Evolutionary conservation across 1,140 invertebrate genomes (phyloP).

Genomic region (Pomacea maculata): DNA sequence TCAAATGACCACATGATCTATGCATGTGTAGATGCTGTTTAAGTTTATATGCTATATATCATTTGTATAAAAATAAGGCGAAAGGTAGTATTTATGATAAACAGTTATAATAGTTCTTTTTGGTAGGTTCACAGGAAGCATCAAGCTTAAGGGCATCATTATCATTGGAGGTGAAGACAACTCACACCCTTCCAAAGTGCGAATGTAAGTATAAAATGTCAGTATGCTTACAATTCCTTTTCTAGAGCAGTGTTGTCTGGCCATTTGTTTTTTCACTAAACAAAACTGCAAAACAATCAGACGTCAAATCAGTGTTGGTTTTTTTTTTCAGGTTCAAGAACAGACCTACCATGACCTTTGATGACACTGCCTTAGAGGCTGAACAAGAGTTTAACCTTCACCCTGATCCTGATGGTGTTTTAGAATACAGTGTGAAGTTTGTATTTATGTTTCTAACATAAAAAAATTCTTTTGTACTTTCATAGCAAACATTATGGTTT

Average conservation of each 20-base stretch:
- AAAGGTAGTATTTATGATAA: neutral
- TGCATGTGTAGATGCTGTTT: neutral
- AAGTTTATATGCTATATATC: neutral
- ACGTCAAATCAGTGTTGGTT: too few species aligned
- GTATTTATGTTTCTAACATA: neutral
- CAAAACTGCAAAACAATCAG: too few species aligned
- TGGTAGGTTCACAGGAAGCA: conserved; percentile 86
- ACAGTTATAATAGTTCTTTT: conserved; percentile 17
- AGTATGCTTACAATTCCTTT: too few species aligned
- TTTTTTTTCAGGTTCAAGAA: conserved; percentile 82
- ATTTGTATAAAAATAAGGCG: neutral
- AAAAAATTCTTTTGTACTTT: too few species aligned
- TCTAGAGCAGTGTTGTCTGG: too few species aligned
- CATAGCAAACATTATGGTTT: too few species aligned
- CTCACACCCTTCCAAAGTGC: conserved; percentile 83
- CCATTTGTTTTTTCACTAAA: too few species aligned
- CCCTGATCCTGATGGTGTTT: conserved; percentile 78
- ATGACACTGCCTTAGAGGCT: conserved; percentile 76
- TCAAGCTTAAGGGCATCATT: conserved; percentile 94
- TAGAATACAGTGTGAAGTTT: conserved; percentile 92
- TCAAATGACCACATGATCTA: neutral
- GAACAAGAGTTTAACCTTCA: conserved; percentile 94
- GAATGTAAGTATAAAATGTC: conserved; percentile 76
- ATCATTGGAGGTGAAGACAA: conserved; percentile 86
- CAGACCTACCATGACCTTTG: conserved; percentile 91